A percentile compares a stretch with the other conserved stretches of the same genome.
Conservation (phyloP, 2,888 invertebrate genomes). For the Dryobotodes eremita region DNA sequence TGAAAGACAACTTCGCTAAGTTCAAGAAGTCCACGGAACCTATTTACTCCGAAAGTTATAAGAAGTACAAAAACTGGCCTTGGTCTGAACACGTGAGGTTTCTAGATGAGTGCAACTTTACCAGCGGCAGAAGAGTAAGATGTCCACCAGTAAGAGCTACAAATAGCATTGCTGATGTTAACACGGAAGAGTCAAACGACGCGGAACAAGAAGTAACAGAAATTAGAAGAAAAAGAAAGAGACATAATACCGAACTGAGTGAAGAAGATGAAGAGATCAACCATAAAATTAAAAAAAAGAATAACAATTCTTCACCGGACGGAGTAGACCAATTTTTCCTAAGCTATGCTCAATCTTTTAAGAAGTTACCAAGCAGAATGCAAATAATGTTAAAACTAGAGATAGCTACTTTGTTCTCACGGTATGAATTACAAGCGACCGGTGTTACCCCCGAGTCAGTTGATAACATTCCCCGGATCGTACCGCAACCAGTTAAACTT, state of each 20-base stretch:
- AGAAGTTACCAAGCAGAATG: conserved; percentile 59
- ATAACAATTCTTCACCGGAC: conserved; percentile 12
- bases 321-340: conserved; percentile 58
- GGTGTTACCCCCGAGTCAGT: conserved; percentile 35
- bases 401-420: conserved; percentile 62
- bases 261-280: conserved; percentile 10
- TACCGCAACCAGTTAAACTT: conserved; percentile 40
- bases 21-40: conserved; percentile 53
- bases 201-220: conserved; percentile 21
- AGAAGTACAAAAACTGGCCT: conserved; percentile 67
- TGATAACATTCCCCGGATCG: conserved; percentile 33
- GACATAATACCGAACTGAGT: neutral
- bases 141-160: neutral
- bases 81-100: conserved; percentile 60
- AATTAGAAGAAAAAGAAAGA: conserved; percentile 14
- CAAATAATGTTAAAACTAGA: conserved; percentile 65
- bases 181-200: conserved; percentile 28
- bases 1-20: conserved; percentile 64
- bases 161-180: conserved; percentile 4
- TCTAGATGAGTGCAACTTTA: conserved; percentile 42
- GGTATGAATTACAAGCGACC: conserved; percentile 56
- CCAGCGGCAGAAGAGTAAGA: conserved; percentile 6
- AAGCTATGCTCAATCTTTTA: conserved; percentile 61
- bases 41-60: conserved; percentile 34
- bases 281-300: conserved; percentile 11